These are phyloP conservation scores for Pogonus chalceus DNA, from an alignment of 1,140 invertebrate species.

Conservation along the genomic window DNA sequence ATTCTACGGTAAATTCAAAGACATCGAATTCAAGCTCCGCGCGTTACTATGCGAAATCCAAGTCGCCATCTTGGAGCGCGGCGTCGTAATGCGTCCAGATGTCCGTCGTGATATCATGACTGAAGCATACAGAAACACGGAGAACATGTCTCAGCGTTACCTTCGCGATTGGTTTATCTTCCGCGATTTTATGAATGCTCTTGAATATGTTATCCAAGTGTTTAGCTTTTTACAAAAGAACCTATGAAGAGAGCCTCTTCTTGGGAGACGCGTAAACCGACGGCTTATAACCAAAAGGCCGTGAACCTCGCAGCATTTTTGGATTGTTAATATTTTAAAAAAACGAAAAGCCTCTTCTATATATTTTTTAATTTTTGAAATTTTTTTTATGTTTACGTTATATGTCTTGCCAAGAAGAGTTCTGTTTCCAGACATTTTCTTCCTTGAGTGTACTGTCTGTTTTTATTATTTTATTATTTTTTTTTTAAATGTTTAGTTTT, in stretches of 20 bases:
- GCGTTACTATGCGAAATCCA: conserved; percentile 45
- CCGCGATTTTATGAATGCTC: conserved; percentile 52
- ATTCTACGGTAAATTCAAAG: conserved; percentile 44
- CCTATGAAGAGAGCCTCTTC: conserved; percentile 15
- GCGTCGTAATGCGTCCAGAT: conserved; percentile 36
- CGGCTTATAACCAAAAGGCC: too few species aligned
- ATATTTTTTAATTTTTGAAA: too few species aligned
- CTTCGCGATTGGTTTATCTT: conserved; percentile 55
- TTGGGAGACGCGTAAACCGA: conserved; percentile 10
- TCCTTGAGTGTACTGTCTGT: too few species aligned
- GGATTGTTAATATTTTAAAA: too few species aligned
- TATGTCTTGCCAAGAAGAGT: conserved; percentile 2
- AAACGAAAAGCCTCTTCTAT: too few species aligned
- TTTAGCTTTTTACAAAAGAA: conserved; percentile 37
- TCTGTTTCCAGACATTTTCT: not conserved
- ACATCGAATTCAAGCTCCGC: conserved; percentile 45
- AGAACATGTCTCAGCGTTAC: conserved; percentile 37
- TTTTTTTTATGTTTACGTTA: too few species aligned
- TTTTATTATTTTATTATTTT: too few species aligned
- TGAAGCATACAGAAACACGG: conserved; percentile 36
- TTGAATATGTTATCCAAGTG: conserved; percentile 47
- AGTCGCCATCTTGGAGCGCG: conserved; percentile 44
- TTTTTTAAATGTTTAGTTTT: too few species aligned
- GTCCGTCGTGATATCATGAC: conserved; percentile 47
- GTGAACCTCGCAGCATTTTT: too few species aligned